Conservation (phyloP, 2,113 vertebrate genomes). For the Monarcha castaneiventris region DNA sequence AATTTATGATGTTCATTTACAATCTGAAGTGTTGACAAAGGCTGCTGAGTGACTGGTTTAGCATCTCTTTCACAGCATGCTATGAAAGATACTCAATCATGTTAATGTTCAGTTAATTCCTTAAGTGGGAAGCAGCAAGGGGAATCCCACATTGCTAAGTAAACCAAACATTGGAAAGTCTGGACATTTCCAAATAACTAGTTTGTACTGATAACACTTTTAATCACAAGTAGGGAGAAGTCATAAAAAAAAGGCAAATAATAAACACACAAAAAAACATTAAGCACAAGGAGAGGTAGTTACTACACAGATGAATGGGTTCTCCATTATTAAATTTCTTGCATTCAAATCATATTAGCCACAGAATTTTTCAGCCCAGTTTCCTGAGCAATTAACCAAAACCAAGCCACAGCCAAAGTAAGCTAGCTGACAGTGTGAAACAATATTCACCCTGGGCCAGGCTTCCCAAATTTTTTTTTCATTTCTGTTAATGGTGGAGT, state of each 20-base stretch:
- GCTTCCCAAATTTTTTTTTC: neutral
- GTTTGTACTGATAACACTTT: neutral
- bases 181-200: neutral
- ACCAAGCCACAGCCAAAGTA: neutral
- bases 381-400: slow-evolving; percentile 5
- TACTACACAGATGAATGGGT: neutral
- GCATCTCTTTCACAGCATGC: neutral
- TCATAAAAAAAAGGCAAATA: neutral
- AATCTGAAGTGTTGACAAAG: neutral
- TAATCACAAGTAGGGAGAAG: neutral
- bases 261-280: neutral
- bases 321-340: neutral
- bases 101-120: neutral
- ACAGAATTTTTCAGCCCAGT: neutral
- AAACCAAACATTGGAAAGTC: neutral
- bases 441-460: neutral
- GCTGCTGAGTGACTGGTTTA: neutral
- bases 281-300: neutral
- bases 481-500: neutral
- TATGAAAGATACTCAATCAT: neutral
- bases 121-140: neutral
- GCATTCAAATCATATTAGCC: neutral
- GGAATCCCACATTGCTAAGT: slow-evolving; percentile 3
- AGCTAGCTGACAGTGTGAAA: neutral
- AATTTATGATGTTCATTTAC: neutral